A percentile compares a stretch with the other conserved stretches of the same genome.
Conservation (phyloP, 2,888 invertebrate genomes). For the Lucinisca nassula region DNA sequence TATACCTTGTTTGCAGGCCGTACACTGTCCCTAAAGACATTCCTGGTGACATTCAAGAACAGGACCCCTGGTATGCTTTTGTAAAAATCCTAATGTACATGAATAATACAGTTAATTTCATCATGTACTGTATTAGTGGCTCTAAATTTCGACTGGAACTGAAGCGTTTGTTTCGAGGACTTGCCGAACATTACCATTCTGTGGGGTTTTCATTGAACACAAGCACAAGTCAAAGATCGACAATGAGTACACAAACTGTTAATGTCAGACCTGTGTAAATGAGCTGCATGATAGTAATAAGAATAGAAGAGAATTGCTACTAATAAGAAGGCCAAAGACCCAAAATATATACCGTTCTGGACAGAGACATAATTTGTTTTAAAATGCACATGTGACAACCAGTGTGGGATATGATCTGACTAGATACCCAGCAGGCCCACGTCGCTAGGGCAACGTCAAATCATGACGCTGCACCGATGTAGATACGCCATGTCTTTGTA, state of each 20-base stretch:
- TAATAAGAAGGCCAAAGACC: too few species aligned
- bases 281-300: too few species aligned
- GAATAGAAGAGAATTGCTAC: too few species aligned
- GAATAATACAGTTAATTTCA: slow-evolving; percentile 27
- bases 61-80: slow-evolving; percentile 49
- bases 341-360: too few species aligned
- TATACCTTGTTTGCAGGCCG: slow-evolving; percentile 54
- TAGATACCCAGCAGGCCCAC: too few species aligned
- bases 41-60: background rate
- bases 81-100: slow-evolving; percentile 35
- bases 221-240: background rate
- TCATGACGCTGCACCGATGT: too few species aligned
- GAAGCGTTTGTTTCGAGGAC: slow-evolving; percentile 4
- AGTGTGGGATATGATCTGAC: too few species aligned
- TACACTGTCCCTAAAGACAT: slow-evolving; percentile 23
- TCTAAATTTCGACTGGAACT: slow-evolving; percentile 23
- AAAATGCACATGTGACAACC: too few species aligned
- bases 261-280: too few species aligned
- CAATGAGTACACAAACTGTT: background rate
- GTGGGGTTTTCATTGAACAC: background rate
- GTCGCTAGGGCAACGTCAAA: too few species aligned
- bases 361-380: too few species aligned
- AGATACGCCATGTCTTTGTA: too few species aligned
- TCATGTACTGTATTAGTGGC: slow-evolving; percentile 32
- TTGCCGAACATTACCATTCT: background rate